These are phyloP conservation scores for Teleogryllus oceanicus DNA, from an alignment of 2,888 invertebrate genomes.

Conservation along the genomic window DNA sequence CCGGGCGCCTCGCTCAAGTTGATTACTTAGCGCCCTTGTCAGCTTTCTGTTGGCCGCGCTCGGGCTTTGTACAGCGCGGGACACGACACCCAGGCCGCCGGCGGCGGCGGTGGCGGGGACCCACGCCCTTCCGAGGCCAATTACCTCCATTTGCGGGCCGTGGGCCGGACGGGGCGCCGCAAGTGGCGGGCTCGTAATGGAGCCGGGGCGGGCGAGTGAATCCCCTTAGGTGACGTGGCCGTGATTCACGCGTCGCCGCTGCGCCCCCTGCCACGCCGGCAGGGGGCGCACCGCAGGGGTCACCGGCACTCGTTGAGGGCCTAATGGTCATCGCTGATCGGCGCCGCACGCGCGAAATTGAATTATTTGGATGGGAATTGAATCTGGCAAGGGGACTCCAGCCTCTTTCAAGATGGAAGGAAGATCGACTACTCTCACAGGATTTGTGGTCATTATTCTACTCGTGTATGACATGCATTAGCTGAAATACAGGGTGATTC, in stretches of 20 bases:
- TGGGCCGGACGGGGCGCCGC: neutral
- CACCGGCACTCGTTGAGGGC: too few relatives aligned
- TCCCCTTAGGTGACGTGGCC: neutral
- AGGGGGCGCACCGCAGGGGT: too few relatives aligned
- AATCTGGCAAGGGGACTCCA: too few relatives aligned
- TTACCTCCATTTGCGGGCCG: neutral
- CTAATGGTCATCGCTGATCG: too few relatives aligned
- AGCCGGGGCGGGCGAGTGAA: neutral
- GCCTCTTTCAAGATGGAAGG: too few relatives aligned
- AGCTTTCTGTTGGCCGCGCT: neutral
- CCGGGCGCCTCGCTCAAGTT: neutral
- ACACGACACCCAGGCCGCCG: neutral
- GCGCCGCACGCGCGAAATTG: too few relatives aligned
- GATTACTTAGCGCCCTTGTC: neutral
- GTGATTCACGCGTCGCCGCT: neutral
- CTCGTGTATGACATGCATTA: too few relatives aligned
- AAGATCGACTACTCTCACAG: too few relatives aligned
- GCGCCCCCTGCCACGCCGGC: too few relatives aligned
- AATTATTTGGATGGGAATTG: too few relatives aligned
- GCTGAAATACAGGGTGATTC: too few relatives aligned
- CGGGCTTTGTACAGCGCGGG: neutral
- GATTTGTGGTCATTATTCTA: too few relatives aligned
- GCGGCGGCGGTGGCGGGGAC: neutral
- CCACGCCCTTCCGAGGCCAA: conserved; percentile 9
- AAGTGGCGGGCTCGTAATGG: neutral